A percentile compares a stretch with the other conserved stretches of the same genome.
These are phyloP conservation scores for Xestia ashworthii DNA, from an alignment of 2,888 invertebrate genomes.

Conservation along the genomic window DNA sequence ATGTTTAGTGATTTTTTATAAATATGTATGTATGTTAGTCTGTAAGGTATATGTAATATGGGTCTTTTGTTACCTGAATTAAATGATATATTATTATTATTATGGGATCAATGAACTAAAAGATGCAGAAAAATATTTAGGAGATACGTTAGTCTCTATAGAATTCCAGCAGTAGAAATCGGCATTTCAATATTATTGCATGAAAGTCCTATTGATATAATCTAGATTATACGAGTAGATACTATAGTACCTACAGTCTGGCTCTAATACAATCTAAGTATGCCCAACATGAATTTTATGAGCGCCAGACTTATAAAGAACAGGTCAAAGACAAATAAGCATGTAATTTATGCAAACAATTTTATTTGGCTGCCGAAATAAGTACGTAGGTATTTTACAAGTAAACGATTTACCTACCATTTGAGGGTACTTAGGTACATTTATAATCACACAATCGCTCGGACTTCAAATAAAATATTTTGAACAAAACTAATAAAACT, in stretches of 20 bases:
- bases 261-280: not conserved
- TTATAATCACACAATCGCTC: slow-evolving; percentile 18
- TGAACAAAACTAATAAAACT: slow-evolving; percentile 54
- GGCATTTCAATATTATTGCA: not conserved
- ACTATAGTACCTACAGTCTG: not conserved
- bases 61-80: no score
- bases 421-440: slow-evolving; percentile 1
- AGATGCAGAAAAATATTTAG: not conserved
- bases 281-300: not conserved
- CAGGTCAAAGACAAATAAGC: not conserved
- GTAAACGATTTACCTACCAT: slow-evolving; percentile 27
- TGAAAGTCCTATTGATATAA: not conserved
- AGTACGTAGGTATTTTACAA: slow-evolving; percentile 18
- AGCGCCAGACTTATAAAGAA: not conserved
- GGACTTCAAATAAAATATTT: slow-evolving; percentile 44
- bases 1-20: no score
- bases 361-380: not conserved
- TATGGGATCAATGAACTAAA: not conserved
- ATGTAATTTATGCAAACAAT: slow-evolving; percentile 1
- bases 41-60: no score
- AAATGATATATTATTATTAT: no score
- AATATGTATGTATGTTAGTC: no score
- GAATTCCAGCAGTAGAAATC: not conserved
- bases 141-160: not conserved
- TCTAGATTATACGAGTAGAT: slow-evolving; percentile 5